Evolutionary conservation across 2,113 vertebrate species (phyloP), one percentile per base, ranked within the genome.

Genomic region (Scophthalmus maximus): DNA sequence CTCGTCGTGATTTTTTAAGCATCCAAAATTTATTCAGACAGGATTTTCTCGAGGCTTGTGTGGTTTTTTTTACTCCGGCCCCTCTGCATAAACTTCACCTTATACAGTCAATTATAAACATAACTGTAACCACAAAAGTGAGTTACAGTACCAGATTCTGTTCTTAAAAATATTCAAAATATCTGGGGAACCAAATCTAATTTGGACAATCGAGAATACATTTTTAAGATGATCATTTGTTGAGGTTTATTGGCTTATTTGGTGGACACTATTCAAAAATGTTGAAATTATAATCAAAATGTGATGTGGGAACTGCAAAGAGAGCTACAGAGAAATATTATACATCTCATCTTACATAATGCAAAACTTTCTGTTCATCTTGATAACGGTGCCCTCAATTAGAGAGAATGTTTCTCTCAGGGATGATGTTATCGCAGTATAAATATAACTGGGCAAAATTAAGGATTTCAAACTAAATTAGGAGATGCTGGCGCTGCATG

Each of bases 391-490:
- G 65, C 38, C 1, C 23, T 63, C 65, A 81, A 71, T 87, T 79
- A 68, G 32, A 69, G 32, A 60, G 47, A 69, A 53, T 44, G 57
- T 73, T 53, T 69, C 47, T 79, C 56, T 66, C 23, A 26, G 49
- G 32, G 27, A 57, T 32, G 74, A 78, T 87, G 59, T 44, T 76
- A 75, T 86, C 63, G 4, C 63, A 44, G 26, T 44, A 27, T 57
- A 78, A 83, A 84, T 76, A 81, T 66, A 78, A 68, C 61, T 58
- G 76, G 60, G 52, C 25, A 42, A 58, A 60, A 66, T 81, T 60
- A 79, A 57, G 67, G 61, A 67, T 85, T 79, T 85, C 60, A 87
- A 84, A 81, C 76, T 78, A 29, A 79, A 81, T 82, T 55, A 76
- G 11, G 66, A 73, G 23, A 60, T 80, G 69, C 68, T 67, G 80